Conservation (phyloP, 1,140 invertebrate genomes). For the Diabrotica undecimpunctata region DNA sequence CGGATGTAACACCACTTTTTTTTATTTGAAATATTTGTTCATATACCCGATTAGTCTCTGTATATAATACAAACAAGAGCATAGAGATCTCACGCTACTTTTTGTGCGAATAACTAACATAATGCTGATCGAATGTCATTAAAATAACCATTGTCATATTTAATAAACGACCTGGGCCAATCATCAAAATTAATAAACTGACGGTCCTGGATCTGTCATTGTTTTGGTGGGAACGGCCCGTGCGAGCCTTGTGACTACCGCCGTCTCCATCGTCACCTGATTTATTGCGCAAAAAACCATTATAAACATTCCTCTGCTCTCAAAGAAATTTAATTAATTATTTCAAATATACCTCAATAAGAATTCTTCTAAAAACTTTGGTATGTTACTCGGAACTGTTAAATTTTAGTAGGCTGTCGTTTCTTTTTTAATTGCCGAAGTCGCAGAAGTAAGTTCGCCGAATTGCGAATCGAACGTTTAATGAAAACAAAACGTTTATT, state of each 20-base stretch:
- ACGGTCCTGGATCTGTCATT: conserved; percentile 28
- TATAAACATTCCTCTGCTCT: conserved; percentile 39
- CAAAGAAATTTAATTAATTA: conserved; percentile 45
- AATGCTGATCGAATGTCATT: no score
- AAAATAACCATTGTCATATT: no score
- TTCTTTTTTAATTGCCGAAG: conserved; percentile 33
- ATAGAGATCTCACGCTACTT: no score
- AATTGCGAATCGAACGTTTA: conserved; percentile 8
- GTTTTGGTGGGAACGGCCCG: conserved; percentile 35
- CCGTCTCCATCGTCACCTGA: conserved; percentile 40
- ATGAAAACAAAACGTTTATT: conserved; percentile 37
- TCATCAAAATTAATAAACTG: conserved; percentile 5
- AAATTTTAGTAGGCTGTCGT: conserved; percentile 39
- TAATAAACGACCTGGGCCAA: no score
- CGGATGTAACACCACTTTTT: no score
- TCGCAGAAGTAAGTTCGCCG: conserved; percentile 31
- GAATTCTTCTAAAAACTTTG: conserved; percentile 37
- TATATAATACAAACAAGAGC: no score
- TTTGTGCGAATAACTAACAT: no score
- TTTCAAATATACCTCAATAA: conserved; percentile 43
- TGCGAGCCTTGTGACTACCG: conserved; percentile 35
- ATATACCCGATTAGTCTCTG: no score
- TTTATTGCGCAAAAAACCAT: conserved; percentile 40
- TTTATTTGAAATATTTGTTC: no score
- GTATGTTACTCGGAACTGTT: conserved; percentile 41